Base-by-base conservation (phyloP, 2,797 vertebrate genomes). In the Manis crassicaudata region DNA sequence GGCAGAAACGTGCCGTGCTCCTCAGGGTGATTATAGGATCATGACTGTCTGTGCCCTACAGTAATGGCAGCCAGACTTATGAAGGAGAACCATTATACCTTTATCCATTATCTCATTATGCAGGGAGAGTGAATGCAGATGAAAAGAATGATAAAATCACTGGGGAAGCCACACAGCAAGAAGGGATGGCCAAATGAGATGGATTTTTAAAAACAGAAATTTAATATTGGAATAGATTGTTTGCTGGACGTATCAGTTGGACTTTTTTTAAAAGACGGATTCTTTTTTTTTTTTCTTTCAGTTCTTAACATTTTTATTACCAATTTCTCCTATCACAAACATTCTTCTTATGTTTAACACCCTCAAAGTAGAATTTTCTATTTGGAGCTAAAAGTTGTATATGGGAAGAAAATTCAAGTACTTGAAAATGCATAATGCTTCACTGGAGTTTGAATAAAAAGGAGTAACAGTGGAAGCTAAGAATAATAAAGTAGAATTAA, bases 371-470 rank as follows among this genome's bases (percentile, higher is more conserved):
- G 52, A 95, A 87, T 89, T 82, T 90, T 73, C 75, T 67, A 6
- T 81, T 29, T 85, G 43, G 21, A 2, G 12, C 75, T 95, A 83
- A 86, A 65, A 91, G 21, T 40, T 79, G 2, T 65, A 60, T 81
- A 81, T 81, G 68, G 90, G 60, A 35, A 95, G 32, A 86, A 95
- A 81, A 89, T 70, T 75, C 37, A 85, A 80, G 58, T 54, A 14
- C n/a, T 88, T 88, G 23, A 88, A 50, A 82, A 60, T 35, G 21
- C 4, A 8, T 83, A 84, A 29, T 43, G 27, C n/a, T 87, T 68
- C 92, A 58, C 43, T 63, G 25, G 46, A 82, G 35, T 91, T 82
- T 37, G 52, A 87, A 27, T 83, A 63, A 96, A 93, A 93, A 88
- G 29, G 63, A 73, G 20, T 77, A 92, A 67, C 23, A 50, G 18